These are phyloP conservation scores for Myotis brandtii DNA, from an alignment of 2,113 vertebrate genomes.

Conservation along the genomic window DNA sequence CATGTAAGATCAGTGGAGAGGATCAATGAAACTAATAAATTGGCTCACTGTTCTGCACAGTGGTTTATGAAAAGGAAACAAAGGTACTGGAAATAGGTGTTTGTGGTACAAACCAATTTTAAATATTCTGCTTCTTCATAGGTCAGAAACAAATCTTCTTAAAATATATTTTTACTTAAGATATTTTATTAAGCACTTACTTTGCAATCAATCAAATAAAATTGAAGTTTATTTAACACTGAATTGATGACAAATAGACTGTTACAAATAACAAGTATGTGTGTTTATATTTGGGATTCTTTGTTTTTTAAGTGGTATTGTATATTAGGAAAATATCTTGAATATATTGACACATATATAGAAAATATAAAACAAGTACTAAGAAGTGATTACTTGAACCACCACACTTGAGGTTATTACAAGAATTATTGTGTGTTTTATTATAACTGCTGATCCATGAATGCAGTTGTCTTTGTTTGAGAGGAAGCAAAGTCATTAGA, in stretches of 20 bases:
- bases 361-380: background rate
- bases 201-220: background rate
- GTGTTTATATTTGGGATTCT: background rate
- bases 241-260: background rate
- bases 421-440: background rate
- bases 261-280: background rate
- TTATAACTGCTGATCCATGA: background rate
- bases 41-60: constrained; percentile 63
- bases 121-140: constrained; percentile 29
- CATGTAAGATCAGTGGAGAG: constrained; percentile 46
- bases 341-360: background rate
- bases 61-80: constrained; percentile 70
- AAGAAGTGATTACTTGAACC: background rate
- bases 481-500: background rate
- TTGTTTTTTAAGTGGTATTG: background rate
- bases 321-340: background rate
- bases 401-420: background rate
- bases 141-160: background rate
- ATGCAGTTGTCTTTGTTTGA: background rate
- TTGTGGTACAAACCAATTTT: constrained; percentile 26
- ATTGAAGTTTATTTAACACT: background rate
- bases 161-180: background rate
- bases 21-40: constrained; percentile 72
- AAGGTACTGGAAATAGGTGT: constrained; percentile 65
- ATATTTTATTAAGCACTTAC: background rate